Percentiles rank a stretch among this genome's conserved stretches.
Evolutionary conservation across 1,140 invertebrate genomes (phyloP).

Genomic region (Drosophila ananassae): DNA sequence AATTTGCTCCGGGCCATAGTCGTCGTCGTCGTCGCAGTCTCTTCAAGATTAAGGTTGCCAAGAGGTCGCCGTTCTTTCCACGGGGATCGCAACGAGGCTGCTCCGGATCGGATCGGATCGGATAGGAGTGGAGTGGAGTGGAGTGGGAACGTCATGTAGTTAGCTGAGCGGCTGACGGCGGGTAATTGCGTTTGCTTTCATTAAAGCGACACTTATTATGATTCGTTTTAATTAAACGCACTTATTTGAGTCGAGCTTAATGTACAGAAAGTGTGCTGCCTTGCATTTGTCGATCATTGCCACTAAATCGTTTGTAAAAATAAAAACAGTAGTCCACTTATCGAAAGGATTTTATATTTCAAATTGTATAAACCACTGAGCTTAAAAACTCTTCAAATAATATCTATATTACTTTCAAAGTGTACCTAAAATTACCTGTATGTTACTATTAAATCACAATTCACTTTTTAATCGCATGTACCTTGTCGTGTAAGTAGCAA

Average conservation of each 20-base stretch:
- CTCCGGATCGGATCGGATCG: slow-evolving; percentile 8
- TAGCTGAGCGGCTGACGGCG: background rate
- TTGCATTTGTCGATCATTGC: background rate
- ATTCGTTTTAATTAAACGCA: slow-evolving; percentile 48
- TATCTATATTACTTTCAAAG: no score
- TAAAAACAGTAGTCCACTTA: background rate
- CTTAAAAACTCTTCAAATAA: no score
- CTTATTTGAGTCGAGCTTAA: slow-evolving; percentile 44
- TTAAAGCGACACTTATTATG: slow-evolving; percentile 14
- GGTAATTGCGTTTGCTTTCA: slow-evolving; percentile 24
- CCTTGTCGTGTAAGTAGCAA: background rate
- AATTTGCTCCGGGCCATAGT: slow-evolving; percentile 52
- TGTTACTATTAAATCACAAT: background rate
- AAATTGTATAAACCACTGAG: no score
- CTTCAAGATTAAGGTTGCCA: slow-evolving; percentile 59
- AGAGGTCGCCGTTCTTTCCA: background rate
- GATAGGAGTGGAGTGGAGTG: background rate
- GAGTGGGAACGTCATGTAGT: slow-evolving; percentile 1
- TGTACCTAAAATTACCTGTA: no score
- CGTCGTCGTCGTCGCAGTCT: slow-evolving; percentile 2
- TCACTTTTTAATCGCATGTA: background rate
- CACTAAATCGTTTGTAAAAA: background rate
- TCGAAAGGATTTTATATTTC: no score
- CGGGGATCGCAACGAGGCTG: slow-evolving; percentile 43
- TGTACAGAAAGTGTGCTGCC: slow-evolving; percentile 49